Percentiles rank a stretch among this genome's conserved stretches.
Evolutionary conservation across 2,797 vertebrate species (phyloP).

Genomic region (Argentina silus): DNA sequence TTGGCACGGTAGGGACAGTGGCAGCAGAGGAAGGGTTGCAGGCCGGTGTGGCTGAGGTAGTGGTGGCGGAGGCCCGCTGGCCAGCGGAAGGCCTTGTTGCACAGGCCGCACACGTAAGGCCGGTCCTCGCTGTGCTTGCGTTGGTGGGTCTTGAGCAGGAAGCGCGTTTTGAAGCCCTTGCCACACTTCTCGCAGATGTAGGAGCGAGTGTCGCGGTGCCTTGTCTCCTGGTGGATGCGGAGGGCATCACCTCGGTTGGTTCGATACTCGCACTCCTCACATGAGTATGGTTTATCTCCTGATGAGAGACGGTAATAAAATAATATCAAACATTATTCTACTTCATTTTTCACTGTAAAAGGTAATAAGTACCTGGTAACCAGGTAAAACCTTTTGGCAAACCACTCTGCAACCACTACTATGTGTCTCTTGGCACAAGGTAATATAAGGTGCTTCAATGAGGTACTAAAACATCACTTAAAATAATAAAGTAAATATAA

Average conservation of each 20-base stretch:
- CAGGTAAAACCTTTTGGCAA: too few relatives aligned
- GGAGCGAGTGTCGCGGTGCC: conserved; percentile 87
- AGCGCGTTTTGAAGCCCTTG: conserved; percentile 96
- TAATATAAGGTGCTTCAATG: too few relatives aligned
- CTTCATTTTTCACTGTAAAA: too few relatives aligned
- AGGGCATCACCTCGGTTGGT: conserved; percentile 93
- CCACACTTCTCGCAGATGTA: conserved; percentile 97
- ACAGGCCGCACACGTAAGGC: conserved; percentile 86
- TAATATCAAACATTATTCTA: not conserved
- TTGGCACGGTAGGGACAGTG: conserved; percentile 94
- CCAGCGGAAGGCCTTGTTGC: conserved; percentile 92
- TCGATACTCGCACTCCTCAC: conserved; percentile 90
- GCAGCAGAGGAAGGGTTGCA: conserved; percentile 90
- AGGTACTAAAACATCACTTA: too few relatives aligned
- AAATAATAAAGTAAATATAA: too few relatives aligned
- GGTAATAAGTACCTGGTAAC: too few relatives aligned
- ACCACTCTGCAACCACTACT: too few relatives aligned
- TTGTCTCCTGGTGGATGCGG: conserved; percentile 88
- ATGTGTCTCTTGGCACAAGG: too few relatives aligned
- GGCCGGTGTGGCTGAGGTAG: conserved; percentile 93
- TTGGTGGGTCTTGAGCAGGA: conserved; percentile 94
- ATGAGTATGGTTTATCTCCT: conserved; percentile 92
- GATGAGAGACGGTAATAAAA: not conserved
- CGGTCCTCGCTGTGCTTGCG: conserved; percentile 91
- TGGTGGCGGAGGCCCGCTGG: conserved; percentile 94